Evolutionary conservation across 2,113 vertebrate species (phyloP).

Genomic region (Crypturellus undulatus): DNA sequence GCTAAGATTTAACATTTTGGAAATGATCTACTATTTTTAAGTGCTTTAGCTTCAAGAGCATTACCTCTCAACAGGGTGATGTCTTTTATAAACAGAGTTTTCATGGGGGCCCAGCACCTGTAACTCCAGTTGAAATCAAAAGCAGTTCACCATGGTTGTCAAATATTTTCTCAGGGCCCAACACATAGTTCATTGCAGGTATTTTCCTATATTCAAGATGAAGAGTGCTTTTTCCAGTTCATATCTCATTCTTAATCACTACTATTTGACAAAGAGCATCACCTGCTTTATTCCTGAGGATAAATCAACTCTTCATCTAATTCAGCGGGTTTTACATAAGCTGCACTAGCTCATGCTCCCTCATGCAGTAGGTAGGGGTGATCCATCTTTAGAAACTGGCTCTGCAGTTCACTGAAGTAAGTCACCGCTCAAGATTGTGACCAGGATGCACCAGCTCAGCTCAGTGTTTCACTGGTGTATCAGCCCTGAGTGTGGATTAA

Average conservation of each 20-base stretch:
- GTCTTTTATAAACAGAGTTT: not conserved
- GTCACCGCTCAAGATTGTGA: not conserved
- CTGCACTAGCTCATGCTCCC: not conserved
- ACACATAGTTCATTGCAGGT: not conserved
- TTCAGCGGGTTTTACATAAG: not conserved
- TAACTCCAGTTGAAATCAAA: not conserved
- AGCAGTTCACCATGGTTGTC: not conserved
- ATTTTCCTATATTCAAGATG: not conserved
- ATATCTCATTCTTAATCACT: not conserved
- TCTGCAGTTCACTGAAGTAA: not conserved
- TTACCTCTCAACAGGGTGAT: not conserved
- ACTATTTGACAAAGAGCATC: not conserved
- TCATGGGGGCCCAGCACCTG: not conserved
- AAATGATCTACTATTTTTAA: not conserved
- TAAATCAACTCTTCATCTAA: not conserved
- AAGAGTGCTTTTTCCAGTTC: not conserved
- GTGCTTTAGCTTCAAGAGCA: not conserved
- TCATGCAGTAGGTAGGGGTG: not conserved
- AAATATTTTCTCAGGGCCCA: not conserved
- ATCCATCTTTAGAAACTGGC: not conserved
- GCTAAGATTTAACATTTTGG: not conserved
- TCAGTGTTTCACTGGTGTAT: not conserved
- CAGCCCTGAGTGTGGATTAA: not conserved
- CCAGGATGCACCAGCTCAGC: not conserved
- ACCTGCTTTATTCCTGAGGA: rapidly evolving